phyloP scores from a whole-genome alignment of 2,113 vertebrate species.

The Otocyon megalotis region DNA sequence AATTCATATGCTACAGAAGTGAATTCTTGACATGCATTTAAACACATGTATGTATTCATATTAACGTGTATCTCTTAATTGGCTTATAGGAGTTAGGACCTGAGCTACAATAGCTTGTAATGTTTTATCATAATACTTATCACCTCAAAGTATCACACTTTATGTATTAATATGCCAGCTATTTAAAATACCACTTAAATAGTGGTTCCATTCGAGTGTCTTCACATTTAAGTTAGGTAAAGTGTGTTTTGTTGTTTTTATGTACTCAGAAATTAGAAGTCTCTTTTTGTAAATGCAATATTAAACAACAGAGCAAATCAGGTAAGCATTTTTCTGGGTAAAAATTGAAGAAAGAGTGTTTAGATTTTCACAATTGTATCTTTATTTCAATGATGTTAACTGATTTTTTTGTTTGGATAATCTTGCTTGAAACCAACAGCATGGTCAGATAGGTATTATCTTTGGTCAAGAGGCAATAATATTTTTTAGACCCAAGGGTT shows the following conservation, averaged over 20 bases:
- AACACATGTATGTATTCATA: background rate
- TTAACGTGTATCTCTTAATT: background rate
- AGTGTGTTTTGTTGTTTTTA: background rate
- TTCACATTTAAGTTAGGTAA: background rate
- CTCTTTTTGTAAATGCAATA: background rate
- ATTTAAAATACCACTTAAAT: background rate
- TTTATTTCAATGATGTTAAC: conserved; percentile 9
- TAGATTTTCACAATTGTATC: background rate
- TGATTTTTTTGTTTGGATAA: conserved; percentile 32
- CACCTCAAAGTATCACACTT: background rate
- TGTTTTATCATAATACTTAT: background rate
- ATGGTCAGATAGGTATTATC: background rate
- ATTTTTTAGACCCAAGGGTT: background rate
- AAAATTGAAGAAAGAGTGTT: conserved; percentile 21
- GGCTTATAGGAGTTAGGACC: background rate
- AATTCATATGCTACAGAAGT: conserved; percentile 50
- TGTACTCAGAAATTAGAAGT: background rate
- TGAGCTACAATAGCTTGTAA: background rate
- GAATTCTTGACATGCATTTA: background rate
- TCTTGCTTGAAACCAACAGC: background rate
- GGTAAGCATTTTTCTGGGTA: conserved; percentile 17
- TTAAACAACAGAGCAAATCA: background rate
- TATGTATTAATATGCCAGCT: background rate
- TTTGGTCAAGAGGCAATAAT: background rate
- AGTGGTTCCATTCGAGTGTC: background rate